Base-by-base conservation (phyloP, 1,140 invertebrate species). In the Nixonia krombeini region DNA sequence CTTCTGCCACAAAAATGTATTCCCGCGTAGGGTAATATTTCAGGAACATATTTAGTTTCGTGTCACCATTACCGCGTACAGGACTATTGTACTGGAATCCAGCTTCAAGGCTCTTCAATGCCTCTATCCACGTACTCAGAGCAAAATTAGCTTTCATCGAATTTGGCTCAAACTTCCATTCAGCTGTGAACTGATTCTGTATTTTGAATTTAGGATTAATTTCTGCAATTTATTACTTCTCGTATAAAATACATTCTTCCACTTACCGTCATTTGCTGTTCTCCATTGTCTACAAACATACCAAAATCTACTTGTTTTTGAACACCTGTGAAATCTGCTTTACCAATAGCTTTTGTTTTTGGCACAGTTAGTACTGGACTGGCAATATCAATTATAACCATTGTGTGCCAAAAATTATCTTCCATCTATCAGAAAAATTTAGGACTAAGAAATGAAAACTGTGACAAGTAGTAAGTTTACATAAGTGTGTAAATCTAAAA, bases 311-410 rank as follows among this genome's bases (percentile, higher is more conserved):
- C 47, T 4, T 85, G 73, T 29, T 89, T 91, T 55, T 90, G 89
- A 0, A 82, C 75, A 15, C 88, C 87, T 0, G 88, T 88, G 38
- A 91, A 90, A 71, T 93, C 89, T 66, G 91, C 91, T 53, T 89
- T 90, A 4, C 89, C 87, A 31, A 86, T 79, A 37, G 90, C 81
- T 45, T 87, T 87, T 9, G 89, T 88, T 58, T 83, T 87, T 12
- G 92, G 91, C 23, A 92, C 81, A 10, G 84, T 85, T 12, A 92
- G 80, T 17, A 88, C 79, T 0, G 88, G 83, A 6, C 90, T 89
- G 4, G 87, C 87, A 7, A 92, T 74, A 33, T 88, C 82, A 3
- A 90, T 61, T 18, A 86, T 85, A 7, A 90, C 69, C 0, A 82
- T 84, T 1, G 87, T 84, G 53, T 90, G 88, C 4, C 91, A 73